Percentiles rank a stretch among this genome's conserved stretches.
Conservation (phyloP, 23 tunicate species). For the Styela clava region DNA sequence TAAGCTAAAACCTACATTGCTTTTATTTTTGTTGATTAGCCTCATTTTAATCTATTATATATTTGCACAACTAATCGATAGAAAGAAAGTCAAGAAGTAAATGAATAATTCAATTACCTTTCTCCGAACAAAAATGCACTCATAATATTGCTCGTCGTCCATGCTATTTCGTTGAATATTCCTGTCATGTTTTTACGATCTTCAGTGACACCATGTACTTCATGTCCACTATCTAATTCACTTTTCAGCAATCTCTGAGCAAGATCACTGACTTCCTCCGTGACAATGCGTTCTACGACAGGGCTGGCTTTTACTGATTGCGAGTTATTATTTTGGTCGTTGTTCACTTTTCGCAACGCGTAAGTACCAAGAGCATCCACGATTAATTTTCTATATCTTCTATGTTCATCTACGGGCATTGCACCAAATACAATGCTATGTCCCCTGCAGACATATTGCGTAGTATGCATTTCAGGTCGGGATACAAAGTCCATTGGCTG, state of each 20-base stretch:
- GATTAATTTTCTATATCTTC: constrained; percentile 27
- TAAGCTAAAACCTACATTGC: too few relatives aligned
- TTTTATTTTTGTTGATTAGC: too few relatives aligned
- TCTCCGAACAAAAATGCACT: constrained; percentile 25
- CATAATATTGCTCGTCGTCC: constrained; percentile 31
- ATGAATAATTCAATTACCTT: too few relatives aligned
- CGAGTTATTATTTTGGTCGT: not conserved
- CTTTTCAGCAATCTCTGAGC: constrained; percentile 4
- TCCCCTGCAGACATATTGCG: constrained; percentile 24
- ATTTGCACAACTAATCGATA: too few relatives aligned
- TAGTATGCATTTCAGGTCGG: constrained; percentile 32
- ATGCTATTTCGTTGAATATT: constrained; percentile 14
- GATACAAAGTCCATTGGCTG: constrained; percentile 43
- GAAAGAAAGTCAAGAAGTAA: too few relatives aligned
- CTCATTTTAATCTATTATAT: too few relatives aligned
- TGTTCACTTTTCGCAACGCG: constrained; percentile 29
- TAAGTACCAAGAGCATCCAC: constrained; percentile 34
- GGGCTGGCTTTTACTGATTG: not conserved
- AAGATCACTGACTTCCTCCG: constrained; percentile 22
- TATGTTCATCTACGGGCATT: constrained; percentile 34
- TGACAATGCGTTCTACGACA: constrained; percentile 3
- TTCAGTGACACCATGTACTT: not conserved
- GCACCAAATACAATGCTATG: constrained; percentile 41
- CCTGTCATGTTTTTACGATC: constrained; percentile 5
- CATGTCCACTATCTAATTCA: not conserved